Base-by-base conservation (phyloP, 2,888 invertebrate species). In the Volucella zonaria region DNA sequence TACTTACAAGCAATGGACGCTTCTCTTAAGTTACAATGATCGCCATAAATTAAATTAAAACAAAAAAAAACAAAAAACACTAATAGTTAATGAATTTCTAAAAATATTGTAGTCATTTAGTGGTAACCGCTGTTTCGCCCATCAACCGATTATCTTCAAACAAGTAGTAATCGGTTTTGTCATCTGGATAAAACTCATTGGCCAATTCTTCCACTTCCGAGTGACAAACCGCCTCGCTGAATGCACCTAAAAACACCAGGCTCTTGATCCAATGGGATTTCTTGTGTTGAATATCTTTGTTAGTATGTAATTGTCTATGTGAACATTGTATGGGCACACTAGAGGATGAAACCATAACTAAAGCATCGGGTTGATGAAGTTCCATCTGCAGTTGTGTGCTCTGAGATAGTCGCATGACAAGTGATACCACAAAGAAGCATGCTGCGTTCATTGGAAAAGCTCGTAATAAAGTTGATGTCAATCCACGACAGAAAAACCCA, bases 391-490 rank as follows among this genome's bases (percentile, higher is more conserved):
- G 49, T n/a, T 73, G 71, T 54, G 71, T 78, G 23, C 51, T 68
- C 6, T 82, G 47, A 14, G 82, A 59, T 58, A 86, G 73, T 67
- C 88, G 88, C 91, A 97, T 94, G 2, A 95, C 94, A 95, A 95
- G 96, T 31, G 95, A 95, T 70, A 98, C 97, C 0, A 96, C 96
- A 43, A 96, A 94, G 91, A 98, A 98, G 80, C 97, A 97, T 4
- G 96, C 97, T 0, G 98, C 98, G 90, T 99, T 98, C 83, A 96
- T 96, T 1, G 98, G 97, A 91, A 98, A 98, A 0, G 98, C 98
- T 54, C 98, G 94, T 59, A 97, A 89, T 51, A 97, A 92, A 1
- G 97, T 96, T 0, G 97, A 95, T 18, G 94, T 93, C 0, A 98
- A 90, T 0, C 98, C 98, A 18, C 95, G 93, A 61, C 95, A 93